Evolutionary conservation across 2,888 invertebrate genomes (phyloP).

Genomic region (Blera fallax): DNA sequence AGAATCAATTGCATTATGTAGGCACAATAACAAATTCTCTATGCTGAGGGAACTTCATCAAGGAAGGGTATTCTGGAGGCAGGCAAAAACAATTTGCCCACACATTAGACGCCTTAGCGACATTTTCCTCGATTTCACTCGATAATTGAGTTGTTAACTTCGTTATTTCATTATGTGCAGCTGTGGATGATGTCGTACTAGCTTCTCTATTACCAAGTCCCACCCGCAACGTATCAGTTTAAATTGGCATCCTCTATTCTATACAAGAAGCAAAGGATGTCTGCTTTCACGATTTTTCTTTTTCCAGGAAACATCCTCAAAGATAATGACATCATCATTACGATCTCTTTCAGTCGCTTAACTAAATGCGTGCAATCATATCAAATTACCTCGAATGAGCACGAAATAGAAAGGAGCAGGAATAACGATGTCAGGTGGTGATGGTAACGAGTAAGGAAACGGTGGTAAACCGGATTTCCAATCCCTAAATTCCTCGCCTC

Average conservation of each 20-base stretch:
- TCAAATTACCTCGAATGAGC: constrained; percentile 61
- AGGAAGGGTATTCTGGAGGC: background rate
- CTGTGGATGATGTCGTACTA: constrained; percentile 36
- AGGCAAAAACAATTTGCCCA: background rate
- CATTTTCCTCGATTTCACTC: constrained; percentile 39
- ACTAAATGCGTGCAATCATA: constrained; percentile 69
- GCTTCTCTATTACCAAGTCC: background rate
- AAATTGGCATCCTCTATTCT: background rate
- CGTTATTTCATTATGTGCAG: constrained; percentile 61
- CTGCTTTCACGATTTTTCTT: constrained; percentile 21
- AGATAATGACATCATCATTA: constrained; percentile 69
- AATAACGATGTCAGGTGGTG: background rate
- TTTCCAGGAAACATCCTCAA: constrained; percentile 6
- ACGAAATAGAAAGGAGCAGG: constrained; percentile 22
- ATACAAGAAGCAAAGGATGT: background rate
- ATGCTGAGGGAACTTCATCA: background rate
- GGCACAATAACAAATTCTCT: too few relatives aligned
- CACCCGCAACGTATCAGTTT: background rate
- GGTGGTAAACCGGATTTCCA: constrained; percentile 6
- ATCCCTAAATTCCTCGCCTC: background rate
- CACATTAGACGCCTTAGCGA: constrained; percentile 10
- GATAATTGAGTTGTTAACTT: constrained; percentile 59
- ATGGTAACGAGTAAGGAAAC: background rate
- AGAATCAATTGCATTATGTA: background rate
- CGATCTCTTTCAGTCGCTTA: constrained; percentile 67